Evolutionary conservation across 2,797 vertebrate species (phyloP).

Genomic region (Lacerta agilis): DNA sequence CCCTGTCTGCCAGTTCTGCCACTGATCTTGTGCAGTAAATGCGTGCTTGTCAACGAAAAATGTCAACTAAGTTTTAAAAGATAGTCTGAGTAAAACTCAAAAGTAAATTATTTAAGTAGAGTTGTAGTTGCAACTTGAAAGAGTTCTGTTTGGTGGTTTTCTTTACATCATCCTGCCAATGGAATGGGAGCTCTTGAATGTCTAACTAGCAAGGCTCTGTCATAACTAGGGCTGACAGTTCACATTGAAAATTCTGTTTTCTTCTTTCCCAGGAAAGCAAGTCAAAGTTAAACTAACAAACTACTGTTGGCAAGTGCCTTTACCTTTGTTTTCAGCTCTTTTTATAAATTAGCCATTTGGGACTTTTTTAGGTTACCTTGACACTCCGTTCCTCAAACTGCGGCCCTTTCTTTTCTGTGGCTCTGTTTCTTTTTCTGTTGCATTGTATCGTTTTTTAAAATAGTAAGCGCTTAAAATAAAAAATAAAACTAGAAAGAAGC

Average conservation of each 20-base stretch:
- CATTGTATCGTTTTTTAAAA: constrained; percentile 31
- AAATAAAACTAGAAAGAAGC: background rate
- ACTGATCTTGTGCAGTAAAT: constrained; percentile 78
- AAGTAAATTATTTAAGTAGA: constrained; percentile 88
- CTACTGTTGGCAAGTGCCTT: constrained; percentile 80
- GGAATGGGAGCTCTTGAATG: constrained; percentile 75
- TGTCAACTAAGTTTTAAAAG: constrained; percentile 84
- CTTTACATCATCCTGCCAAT: constrained; percentile 80
- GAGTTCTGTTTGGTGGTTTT: constrained; percentile 83
- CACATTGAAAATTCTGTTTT: constrained; percentile 89
- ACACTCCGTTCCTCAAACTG: constrained; percentile 63
- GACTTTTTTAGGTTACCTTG: constrained; percentile 59
- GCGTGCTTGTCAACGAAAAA: constrained; percentile 79
- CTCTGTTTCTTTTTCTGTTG: constrained; percentile 33
- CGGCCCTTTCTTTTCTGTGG: constrained; percentile 41
- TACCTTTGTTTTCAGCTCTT: constrained; percentile 76
- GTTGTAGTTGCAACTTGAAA: constrained; percentile 84
- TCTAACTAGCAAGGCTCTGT: constrained; percentile 81
- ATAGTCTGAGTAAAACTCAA: constrained; percentile 80
- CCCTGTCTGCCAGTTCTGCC: constrained; percentile 71
- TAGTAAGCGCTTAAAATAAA: constrained; percentile 32
- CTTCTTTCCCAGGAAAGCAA: constrained; percentile 83
- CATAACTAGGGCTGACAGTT: constrained; percentile 84
- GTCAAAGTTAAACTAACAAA: constrained; percentile 85
- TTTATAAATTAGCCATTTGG: constrained; percentile 77